Conservation (phyloP, 2,888 invertebrate genomes). For the Idaea biselata region DNA sequence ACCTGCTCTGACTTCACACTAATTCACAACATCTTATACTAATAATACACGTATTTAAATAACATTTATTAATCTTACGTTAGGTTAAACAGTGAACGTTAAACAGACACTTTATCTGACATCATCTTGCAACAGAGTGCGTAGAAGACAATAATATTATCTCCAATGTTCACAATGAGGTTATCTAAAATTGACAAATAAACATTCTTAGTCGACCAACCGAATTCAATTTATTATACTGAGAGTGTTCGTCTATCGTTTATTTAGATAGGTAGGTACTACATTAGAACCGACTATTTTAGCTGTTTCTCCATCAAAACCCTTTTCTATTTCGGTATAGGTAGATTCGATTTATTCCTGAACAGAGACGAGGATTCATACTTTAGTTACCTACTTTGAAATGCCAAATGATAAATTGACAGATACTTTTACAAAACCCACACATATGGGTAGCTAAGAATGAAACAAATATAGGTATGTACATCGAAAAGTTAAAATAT, state of each 20-base stretch:
- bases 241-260: conserved; percentile 1
- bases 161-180: conserved; percentile 24
- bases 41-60: conserved; percentile 6
- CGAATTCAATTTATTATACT: conserved; percentile 15
- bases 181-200: conserved; percentile 23
- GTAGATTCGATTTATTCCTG: neutral
- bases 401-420: neutral
- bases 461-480: neutral
- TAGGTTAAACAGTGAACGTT: conserved; percentile 18
- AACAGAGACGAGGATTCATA: neutral
- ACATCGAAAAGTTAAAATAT: neutral
- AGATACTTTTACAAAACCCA: neutral
- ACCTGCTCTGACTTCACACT: conserved; percentile 2
- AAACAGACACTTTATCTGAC: conserved; percentile 17
- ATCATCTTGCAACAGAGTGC: conserved; percentile 20
- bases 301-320: neutral
- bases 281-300: neutral
- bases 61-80: conserved; percentile 13
- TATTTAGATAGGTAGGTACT: neutral
- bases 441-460: too few species aligned
- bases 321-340: neutral
- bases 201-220: conserved; percentile 17
- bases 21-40: neutral
- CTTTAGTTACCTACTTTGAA: neutral
- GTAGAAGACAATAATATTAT: conserved; percentile 23